Evolutionary conservation across 2,888 invertebrate species (phyloP), one percentile per base, ranked within the genome.

Genomic region (Molanna angustata): DNA sequence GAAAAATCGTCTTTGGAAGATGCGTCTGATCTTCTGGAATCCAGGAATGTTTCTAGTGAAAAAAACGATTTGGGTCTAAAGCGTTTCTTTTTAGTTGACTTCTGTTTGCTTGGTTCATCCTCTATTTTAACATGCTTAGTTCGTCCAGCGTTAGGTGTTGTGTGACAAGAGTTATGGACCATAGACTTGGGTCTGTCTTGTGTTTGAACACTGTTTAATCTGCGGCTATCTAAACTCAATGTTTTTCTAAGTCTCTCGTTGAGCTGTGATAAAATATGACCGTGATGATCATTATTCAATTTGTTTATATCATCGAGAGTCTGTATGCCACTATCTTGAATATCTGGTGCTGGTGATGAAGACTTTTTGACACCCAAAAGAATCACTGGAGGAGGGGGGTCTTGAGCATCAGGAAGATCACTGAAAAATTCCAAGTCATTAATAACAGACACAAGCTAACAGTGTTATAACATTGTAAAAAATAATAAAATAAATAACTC

Each of bases 351-450:
- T 68, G 2, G 71, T 3, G 72, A 69, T 62, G 72, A 79, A 9
- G 43, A 21, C 66, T 80, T 81, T 67, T 79, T 82, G 56, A 82
- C 81, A 56, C 81, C 81, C 65, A 83, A 67, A 45, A 83, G 78
- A 54, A 82, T 74, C 44, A 83, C 82, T 7, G 77, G 75, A 46
- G 81, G 77, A 60, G 80, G 77, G 64, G 76, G 77, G 62, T 82
- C 82, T 62, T 77, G 76, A 63, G 75, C 73, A 66, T 82, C 81
- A 19, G 83, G 82, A 52, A 83, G 74, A 64, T 83, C 83, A 65
- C 83, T 83, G 78, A 20, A 41, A 41, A 39, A 39, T 16, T 4
- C 16, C 33, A 33, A 6, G 17, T 17, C 21, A 21, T 51, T 37
- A 51, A 44, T 44, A 17, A 37, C 9, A 16, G 33, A 7, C 22